Percentiles rank a stretch among this genome's conserved stretches.
These are phyloP conservation scores for Lepidonotus clava DNA, from an alignment of 2,888 invertebrate genomes.

Conservation along the genomic window DNA sequence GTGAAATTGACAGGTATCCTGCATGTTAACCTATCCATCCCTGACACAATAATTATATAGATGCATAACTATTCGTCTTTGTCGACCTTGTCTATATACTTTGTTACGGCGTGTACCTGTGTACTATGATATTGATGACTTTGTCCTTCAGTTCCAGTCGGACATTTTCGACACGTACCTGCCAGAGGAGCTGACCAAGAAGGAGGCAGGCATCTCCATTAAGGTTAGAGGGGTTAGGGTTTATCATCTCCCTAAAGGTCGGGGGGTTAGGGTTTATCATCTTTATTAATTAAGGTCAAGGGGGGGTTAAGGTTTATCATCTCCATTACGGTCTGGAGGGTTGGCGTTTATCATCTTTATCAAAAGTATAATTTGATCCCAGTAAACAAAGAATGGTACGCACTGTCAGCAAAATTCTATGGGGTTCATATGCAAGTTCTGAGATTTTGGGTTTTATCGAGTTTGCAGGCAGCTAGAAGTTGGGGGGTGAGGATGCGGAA, in stretches of 20 bases:
- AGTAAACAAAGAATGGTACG: neutral
- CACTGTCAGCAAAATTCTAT: too few relatives aligned
- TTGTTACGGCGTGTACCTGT: neutral
- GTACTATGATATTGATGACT: neutral
- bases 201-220: constrained; percentile 68
- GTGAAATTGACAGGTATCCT: too few relatives aligned
- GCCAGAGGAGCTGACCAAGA: constrained; percentile 66
- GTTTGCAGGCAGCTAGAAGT: too few relatives aligned
- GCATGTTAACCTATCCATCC: too few relatives aligned
- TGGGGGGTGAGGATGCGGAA: too few relatives aligned
- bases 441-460: too few relatives aligned
- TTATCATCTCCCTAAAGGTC: neutral
- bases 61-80: neutral
- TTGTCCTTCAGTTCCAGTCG: constrained; percentile 37
- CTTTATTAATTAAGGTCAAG: neutral
- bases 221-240: constrained; percentile 62
- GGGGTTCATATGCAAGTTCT: too few relatives aligned
- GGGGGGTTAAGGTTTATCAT: neutral
- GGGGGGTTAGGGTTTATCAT: neutral
- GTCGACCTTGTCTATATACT: neutral
- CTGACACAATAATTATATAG: neutral
- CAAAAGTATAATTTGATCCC: neutral
- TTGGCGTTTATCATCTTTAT: neutral
- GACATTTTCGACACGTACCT: constrained; percentile 58
- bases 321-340: neutral